phyloP scores from a whole-genome alignment of 2,797 vertebrate genomes.

The Melanotaenia nigrans region DNA sequence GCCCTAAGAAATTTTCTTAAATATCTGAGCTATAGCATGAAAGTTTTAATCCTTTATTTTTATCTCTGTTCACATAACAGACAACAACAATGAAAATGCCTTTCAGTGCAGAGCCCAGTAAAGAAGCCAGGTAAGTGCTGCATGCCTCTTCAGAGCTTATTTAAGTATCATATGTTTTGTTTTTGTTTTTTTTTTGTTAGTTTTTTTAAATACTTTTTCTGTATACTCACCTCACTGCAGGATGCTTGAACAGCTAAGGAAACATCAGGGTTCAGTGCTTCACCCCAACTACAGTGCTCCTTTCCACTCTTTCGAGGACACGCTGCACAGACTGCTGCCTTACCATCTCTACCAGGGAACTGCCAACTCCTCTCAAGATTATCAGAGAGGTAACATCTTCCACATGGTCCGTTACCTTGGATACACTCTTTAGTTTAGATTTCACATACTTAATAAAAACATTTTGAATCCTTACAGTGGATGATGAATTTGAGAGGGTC shows the following conservation, averaged over 20 bases:
- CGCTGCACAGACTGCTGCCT: slow-evolving; percentile 89
- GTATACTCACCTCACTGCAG: slow-evolving; percentile 67
- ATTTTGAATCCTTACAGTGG: slow-evolving; percentile 79
- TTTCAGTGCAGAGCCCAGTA: slow-evolving; percentile 90
- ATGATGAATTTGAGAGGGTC: slow-evolving; percentile 93
- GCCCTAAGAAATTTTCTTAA: neutral
- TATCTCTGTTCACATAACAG: slow-evolving; percentile 62
- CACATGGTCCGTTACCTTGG: neutral
- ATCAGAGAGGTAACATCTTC: slow-evolving; percentile 82
- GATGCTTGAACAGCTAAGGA: slow-evolving; percentile 93
- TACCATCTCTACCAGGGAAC: slow-evolving; percentile 96
- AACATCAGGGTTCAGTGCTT: slow-evolving; percentile 92
- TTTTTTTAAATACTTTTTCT: slow-evolving; percentile 5
- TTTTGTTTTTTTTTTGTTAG: neutral
- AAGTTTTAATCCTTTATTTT: slow-evolving; percentile 14
- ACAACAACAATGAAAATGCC: slow-evolving; percentile 86
- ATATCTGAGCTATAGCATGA: neutral
- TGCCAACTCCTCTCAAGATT: slow-evolving; percentile 87
- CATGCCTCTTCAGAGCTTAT: neutral
- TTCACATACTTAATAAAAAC: slow-evolving; percentile 1
- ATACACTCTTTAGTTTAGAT: neutral
- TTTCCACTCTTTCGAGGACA: slow-evolving; percentile 90
- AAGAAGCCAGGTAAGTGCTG: slow-evolving; percentile 89
- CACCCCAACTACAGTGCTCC: slow-evolving; percentile 92
- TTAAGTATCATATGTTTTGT: neutral